Percentiles rank a stretch among this genome's conserved stretches.
These are phyloP conservation scores for Zaprionus africanus DNA, from an alignment of 1,140 invertebrate species.

Conservation along the genomic window DNA sequence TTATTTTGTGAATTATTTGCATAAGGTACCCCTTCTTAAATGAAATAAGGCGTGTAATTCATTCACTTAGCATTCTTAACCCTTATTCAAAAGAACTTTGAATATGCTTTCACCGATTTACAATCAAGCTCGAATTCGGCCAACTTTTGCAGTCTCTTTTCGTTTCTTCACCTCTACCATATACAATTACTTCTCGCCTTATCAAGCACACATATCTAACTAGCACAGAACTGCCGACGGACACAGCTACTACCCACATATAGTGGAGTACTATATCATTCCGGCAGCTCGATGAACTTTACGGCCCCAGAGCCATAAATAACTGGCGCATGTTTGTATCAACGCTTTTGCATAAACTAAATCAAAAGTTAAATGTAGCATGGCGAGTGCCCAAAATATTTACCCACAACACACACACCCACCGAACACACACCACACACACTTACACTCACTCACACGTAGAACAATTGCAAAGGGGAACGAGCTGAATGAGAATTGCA, in stretches of 20 bases:
- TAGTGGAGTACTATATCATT: constrained; percentile 26
- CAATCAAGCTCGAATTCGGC: too few species aligned
- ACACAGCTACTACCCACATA: constrained; percentile 4
- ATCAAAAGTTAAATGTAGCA: constrained; percentile 78
- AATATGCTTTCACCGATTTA: too few species aligned
- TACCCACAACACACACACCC: constrained; percentile 17
- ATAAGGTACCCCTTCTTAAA: too few species aligned
- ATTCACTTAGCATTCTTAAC: too few species aligned
- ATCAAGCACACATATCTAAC: neutral
- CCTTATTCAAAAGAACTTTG: too few species aligned
- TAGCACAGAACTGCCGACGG: neutral
- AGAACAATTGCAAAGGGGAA: constrained; percentile 26
- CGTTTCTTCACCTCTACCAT: too few species aligned
- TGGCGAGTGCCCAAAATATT: constrained; percentile 56
- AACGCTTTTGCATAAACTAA: constrained; percentile 78
- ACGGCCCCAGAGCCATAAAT: constrained; percentile 54
- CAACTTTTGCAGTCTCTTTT: too few species aligned
- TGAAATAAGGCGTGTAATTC: too few species aligned
- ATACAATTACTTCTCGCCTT: neutral
- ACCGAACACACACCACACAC: constrained; percentile 6
- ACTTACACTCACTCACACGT: neutral
- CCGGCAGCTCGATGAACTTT: constrained; percentile 13
- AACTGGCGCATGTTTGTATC: constrained; percentile 43
- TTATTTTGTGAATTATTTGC: too few species aligned
- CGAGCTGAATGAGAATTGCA: constrained; percentile 35